Evolutionary conservation across 2,888 invertebrate genomes (phyloP).

Genomic region (Tricholauxania praeusta): DNA sequence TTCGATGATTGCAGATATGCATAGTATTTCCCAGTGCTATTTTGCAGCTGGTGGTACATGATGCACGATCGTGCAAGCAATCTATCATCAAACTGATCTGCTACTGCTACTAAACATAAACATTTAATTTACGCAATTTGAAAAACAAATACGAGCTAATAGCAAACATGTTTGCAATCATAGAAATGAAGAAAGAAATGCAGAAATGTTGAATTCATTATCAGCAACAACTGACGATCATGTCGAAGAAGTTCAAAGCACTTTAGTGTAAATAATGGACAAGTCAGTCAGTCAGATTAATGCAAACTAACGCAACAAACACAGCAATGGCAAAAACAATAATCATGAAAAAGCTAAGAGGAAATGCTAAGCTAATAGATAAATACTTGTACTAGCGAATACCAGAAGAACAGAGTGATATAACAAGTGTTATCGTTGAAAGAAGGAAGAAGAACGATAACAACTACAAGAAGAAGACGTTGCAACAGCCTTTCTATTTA

Average conservation of each 20-base stretch:
- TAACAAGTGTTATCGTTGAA: slow-evolving; percentile 11
- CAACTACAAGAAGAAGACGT: slow-evolving; percentile 5
- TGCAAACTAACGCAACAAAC: background rate
- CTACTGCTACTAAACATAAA: background rate
- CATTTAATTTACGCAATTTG: slow-evolving; percentile 11
- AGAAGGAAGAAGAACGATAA: slow-evolving; percentile 2
- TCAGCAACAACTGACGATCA: slow-evolving; percentile 63
- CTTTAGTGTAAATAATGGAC: slow-evolving; percentile 57
- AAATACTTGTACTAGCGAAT: no score
- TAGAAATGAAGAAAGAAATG: background rate
- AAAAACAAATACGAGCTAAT: slow-evolving; percentile 55
- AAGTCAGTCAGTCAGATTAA: slow-evolving; percentile 5
- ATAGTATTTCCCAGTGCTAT: background rate
- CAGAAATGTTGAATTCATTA: slow-evolving; percentile 60
- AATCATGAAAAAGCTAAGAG: slow-evolving; percentile 40
- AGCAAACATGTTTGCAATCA: slow-evolving; percentile 58
- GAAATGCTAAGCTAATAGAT: slow-evolving; percentile 1
- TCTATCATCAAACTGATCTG: background rate
- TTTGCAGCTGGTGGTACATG: background rate
- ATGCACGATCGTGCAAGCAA: slow-evolving; percentile 14
- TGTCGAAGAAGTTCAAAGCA: slow-evolving; percentile 55
- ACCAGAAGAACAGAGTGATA: background rate
- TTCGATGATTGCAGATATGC: background rate
- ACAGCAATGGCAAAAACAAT: background rate
- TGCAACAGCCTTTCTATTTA: slow-evolving; percentile 37